Conservation (phyloP, 53 echinoderm and acorn worm species). For the Glandiceps talaboti region DNA sequence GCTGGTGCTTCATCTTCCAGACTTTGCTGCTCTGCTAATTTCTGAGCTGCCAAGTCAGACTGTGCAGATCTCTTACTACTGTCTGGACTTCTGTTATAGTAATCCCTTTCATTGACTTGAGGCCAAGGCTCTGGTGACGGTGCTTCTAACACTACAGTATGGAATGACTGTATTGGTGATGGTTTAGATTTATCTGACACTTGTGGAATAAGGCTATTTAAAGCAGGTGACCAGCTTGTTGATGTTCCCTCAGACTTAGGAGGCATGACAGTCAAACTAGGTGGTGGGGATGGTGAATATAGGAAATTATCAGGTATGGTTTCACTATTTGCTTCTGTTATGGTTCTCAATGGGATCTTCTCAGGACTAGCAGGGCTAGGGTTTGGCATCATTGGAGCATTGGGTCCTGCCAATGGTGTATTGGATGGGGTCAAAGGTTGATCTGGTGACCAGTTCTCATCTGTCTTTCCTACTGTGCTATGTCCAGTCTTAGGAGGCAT, state of each 20-base stretch:
- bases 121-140: slow-evolving; percentile 83
- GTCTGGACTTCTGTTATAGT: slow-evolving; percentile 46
- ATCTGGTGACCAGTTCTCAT: not conserved
- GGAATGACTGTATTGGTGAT: slow-evolving; percentile 33
- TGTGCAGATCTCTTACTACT: slow-evolving; percentile 11
- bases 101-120: slow-evolving; percentile 73
- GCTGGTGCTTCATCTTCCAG: slow-evolving; percentile 19
- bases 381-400: not conserved
- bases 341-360: not conserved
- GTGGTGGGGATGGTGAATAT: not conserved
- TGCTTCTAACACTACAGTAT: slow-evolving; percentile 39
- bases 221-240: not conserved
- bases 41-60: slow-evolving; percentile 21
- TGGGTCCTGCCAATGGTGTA: not conserved
- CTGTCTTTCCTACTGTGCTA: not conserved
- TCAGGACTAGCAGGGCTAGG: not conserved
- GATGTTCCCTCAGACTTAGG: not conserved
- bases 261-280: not conserved
- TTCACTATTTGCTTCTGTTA: not conserved
- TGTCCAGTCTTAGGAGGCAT: slow-evolving; percentile 5
- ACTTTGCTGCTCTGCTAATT: slow-evolving; percentile 21
- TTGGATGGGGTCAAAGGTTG: not conserved
- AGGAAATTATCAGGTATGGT: not conserved
- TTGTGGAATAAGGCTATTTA: slow-evolving; percentile 28
- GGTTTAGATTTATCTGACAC: slow-evolving; percentile 31